Percentiles rank a stretch among this genome's conserved stretches.
These are phyloP conservation scores for Tigriopus japonicus DNA, from an alignment of 1,140 invertebrate species.

Conservation along the genomic window DNA sequence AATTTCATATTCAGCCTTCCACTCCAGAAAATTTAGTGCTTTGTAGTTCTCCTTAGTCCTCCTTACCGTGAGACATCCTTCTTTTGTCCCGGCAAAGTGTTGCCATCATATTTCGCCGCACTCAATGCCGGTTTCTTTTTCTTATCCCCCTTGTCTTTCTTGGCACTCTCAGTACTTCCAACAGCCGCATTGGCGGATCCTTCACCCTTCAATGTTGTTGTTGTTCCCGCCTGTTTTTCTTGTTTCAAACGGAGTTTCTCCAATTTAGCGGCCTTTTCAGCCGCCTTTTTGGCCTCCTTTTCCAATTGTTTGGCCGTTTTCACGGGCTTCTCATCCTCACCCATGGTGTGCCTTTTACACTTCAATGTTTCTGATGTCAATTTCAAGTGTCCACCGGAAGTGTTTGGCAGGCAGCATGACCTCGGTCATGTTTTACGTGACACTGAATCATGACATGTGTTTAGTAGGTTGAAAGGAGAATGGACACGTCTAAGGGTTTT, in stretches of 20 bases:
- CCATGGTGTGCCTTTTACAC: no score
- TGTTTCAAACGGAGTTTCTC: slow-evolving; percentile 81
- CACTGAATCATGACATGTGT: no score
- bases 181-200: slow-evolving; percentile 29
- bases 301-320: slow-evolving; percentile 72
- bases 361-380: no score
- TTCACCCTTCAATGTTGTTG: slow-evolving; percentile 46
- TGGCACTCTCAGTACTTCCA: neutral
- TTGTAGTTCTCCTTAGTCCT: no score
- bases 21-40: no score
- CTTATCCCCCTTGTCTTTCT: neutral
- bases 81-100: slow-evolving; percentile 51
- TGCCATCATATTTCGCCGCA: slow-evolving; percentile 32
- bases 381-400: no score
- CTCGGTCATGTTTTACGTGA: no score
- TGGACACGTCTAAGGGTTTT: no score
- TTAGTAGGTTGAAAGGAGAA: no score
- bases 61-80: slow-evolving; percentile 42
- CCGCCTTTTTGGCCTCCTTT: slow-evolving; percentile 55
- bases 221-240: slow-evolving; percentile 28
- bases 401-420: no score
- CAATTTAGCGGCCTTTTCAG: slow-evolving; percentile 53
- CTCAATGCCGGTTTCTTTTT: slow-evolving; percentile 11
- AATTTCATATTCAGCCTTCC: no score
- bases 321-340: slow-evolving; percentile 20